These are phyloP conservation scores for Propithecus perrieri DNA, from an alignment of 2,797 vertebrate species.

Conservation along the genomic window DNA sequence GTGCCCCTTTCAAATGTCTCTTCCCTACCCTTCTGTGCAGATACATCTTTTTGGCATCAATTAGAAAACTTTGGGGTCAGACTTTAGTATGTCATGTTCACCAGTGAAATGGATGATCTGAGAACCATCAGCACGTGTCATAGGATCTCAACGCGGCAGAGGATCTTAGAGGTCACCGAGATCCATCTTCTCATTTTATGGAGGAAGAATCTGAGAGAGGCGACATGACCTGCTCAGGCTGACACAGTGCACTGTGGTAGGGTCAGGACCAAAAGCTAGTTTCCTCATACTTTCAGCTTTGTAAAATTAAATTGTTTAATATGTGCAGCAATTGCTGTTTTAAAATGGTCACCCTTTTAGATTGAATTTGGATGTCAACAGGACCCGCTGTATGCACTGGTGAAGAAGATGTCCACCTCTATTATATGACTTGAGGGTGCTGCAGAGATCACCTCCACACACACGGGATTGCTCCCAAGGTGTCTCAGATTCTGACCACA, in stretches of 20 bases:
- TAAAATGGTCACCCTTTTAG: neutral
- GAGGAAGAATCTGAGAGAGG: neutral
- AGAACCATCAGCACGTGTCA: neutral
- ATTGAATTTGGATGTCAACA: neutral
- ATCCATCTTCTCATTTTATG: neutral
- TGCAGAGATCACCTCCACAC: too few species aligned
- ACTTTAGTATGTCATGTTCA: neutral
- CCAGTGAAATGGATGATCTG: neutral
- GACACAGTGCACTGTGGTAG: neutral
- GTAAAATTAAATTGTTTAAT: neutral
- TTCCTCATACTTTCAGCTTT: neutral
- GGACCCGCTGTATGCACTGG: neutral
- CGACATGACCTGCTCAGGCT: neutral
- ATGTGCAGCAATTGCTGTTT: neutral
- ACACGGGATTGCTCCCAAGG: neutral
- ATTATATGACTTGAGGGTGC: neutral
- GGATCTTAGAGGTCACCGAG: neutral
- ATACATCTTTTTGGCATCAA: neutral
- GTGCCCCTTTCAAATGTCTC: neutral
- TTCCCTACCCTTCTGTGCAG: neutral
- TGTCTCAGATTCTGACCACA: neutral
- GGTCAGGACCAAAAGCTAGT: neutral
- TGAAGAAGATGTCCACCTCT: neutral
- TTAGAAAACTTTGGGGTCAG: neutral
- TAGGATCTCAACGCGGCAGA: neutral